phyloP scores from a whole-genome alignment of 2,113 vertebrate genomes.

The Rhea americana region DNA sequence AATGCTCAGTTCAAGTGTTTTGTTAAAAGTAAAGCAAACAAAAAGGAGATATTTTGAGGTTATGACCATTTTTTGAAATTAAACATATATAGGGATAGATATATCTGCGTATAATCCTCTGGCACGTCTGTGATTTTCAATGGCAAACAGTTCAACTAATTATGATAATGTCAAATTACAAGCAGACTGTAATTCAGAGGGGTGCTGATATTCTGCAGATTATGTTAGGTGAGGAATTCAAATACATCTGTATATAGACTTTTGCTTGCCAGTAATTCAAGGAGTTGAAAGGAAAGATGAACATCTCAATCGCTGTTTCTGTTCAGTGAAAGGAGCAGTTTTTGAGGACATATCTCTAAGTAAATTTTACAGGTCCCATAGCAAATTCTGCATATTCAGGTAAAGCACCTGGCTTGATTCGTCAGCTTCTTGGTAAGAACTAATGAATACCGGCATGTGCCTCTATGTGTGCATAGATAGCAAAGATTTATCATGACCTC shows the following conservation, averaged over 20 bases:
- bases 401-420: background rate
- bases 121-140: background rate
- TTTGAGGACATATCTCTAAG: background rate
- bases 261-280: background rate
- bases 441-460: background rate
- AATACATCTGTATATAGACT: background rate
- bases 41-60: background rate
- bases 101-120: background rate
- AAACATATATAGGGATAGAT: background rate
- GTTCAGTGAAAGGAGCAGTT: background rate
- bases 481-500: background rate
- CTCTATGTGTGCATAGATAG: background rate
- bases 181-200: slow-evolving; percentile 4
- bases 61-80: background rate
- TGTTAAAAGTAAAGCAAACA: background rate
- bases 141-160: background rate
- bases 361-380: background rate
- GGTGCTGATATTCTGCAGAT: background rate
- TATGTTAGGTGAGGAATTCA: background rate
- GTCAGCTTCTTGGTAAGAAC: background rate
- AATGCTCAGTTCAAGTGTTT: background rate
- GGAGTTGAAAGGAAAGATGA: background rate
- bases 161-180: slow-evolving; percentile 1
- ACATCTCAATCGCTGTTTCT: background rate
- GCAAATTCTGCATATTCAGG: background rate